Percentiles rank a stretch among this genome's conserved stretches.
Conservation (phyloP, 2,888 invertebrate species). For the Formica aserva region DNA sequence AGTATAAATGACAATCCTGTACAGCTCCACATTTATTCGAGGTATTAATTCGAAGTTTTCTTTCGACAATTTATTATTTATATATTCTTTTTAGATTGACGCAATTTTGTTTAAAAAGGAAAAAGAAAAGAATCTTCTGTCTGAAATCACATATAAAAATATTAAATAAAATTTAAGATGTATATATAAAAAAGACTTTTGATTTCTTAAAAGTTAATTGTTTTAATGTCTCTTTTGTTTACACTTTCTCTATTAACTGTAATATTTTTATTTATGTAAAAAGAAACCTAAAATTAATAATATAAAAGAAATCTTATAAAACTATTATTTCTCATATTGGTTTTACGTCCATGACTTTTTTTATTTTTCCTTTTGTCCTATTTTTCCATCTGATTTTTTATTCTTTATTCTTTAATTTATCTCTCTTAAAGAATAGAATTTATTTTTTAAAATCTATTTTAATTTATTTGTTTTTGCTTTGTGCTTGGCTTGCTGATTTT, state of each 20-base stretch:
- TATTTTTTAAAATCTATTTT: conserved; percentile 14
- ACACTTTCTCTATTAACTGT: conserved; percentile 72
- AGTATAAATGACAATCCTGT: conserved; percentile 42
- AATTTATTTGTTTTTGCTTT: conserved; percentile 2
- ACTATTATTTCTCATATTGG: conserved; percentile 69
- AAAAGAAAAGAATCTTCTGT: conserved; percentile 13
- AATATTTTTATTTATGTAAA: conserved; percentile 81
- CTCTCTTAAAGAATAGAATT: background rate
- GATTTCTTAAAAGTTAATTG: conserved; percentile 68
- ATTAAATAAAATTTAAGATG: conserved; percentile 68
- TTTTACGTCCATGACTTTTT: conserved; percentile 59
- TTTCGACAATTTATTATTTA: conserved; percentile 68
- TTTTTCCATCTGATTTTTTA: conserved; percentile 39
- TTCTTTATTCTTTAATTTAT: conserved; percentile 23
- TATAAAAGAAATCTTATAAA: conserved; percentile 58
- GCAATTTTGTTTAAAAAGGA: conserved; percentile 51
- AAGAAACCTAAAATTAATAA: conserved; percentile 55
- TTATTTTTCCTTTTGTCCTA: conserved; percentile 12
- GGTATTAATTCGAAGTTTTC: conserved; percentile 56
- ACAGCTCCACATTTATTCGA: conserved; percentile 14
- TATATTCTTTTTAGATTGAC: conserved; percentile 44
- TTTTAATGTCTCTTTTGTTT: conserved; percentile 74
- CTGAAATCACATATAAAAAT: conserved; percentile 63
- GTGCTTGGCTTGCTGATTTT: background rate
- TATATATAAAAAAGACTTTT: conserved; percentile 59